Evolutionary conservation across 2,113 vertebrate genomes (phyloP).

Genomic region (Cyprinodon variegatus): DNA sequence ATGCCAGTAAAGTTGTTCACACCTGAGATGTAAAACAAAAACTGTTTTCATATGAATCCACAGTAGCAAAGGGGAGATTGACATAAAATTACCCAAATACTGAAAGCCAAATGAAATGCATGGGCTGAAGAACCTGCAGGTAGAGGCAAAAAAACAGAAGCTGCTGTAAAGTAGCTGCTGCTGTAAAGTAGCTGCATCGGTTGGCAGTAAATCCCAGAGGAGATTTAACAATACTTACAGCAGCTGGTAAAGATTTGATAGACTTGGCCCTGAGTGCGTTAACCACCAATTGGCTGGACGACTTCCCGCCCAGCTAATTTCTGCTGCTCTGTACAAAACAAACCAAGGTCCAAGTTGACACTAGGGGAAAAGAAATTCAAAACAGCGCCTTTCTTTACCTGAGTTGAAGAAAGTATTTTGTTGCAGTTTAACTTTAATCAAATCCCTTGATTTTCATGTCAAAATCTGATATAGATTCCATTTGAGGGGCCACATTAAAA

Average conservation of each 20-base stretch:
- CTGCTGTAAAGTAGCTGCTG: background rate
- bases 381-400: too few species aligned
- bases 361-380: background rate
- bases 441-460: background rate
- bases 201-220: background rate
- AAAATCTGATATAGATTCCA: background rate
- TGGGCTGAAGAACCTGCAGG: background rate
- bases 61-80: background rate
- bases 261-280: constrained; percentile 13
- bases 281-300: constrained; percentile 13
- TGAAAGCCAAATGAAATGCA: background rate
- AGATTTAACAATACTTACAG: constrained; percentile 9
- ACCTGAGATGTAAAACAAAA: background rate
- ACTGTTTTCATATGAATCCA: background rate
- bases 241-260: constrained; percentile 34
- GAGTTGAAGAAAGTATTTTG: background rate
- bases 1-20: background rate
- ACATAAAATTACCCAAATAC: too few species aligned
- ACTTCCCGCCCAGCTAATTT: constrained; percentile 19
- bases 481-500: background rate
- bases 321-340: constrained; percentile 1
- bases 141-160: background rate
- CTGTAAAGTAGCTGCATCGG: background rate
- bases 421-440: background rate
- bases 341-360: background rate